phyloP scores from a whole-genome alignment of 2,113 vertebrate species.

The Salvelinus alpinus region DNA sequence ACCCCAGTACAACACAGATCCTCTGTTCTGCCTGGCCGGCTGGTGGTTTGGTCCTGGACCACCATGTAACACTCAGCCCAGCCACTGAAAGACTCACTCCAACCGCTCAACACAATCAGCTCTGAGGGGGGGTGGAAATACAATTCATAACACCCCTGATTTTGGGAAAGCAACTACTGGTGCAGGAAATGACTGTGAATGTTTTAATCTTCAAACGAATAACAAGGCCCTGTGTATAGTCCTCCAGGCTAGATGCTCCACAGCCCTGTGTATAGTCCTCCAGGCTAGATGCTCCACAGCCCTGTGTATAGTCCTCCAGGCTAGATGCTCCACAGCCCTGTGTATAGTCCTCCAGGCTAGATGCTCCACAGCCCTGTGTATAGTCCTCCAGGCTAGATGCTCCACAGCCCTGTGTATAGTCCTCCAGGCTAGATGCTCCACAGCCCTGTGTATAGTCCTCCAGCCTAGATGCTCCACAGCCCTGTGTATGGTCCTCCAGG shows the following conservation, averaged over 20 bases:
- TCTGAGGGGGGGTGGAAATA: constrained; percentile 76
- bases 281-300: background rate
- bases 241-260: too few relatives aligned
- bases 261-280: constrained; percentile 47
- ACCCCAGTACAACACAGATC: constrained; percentile 85
- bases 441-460: too few relatives aligned
- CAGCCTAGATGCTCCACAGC: too few relatives aligned
- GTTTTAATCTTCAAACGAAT: constrained; percentile 90
- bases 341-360: too few relatives aligned
- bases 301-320: too few relatives aligned
- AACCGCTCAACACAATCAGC: constrained; percentile 79
- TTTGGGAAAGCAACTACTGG: constrained; percentile 75
- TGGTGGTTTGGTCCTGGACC: constrained; percentile 84
- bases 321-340: too few relatives aligned
- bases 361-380: too few relatives aligned
- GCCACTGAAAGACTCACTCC: constrained; percentile 75
- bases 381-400: too few relatives aligned
- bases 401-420: too few relatives aligned
- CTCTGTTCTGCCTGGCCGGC: constrained; percentile 75
- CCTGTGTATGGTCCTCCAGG: too few relatives aligned
- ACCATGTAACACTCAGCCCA: constrained; percentile 88
- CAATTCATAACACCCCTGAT: constrained; percentile 84
- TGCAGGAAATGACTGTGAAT: constrained; percentile 91
- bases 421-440: constrained; percentile 33
- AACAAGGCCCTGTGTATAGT: constrained; percentile 30